Evolutionary conservation across 2,888 invertebrate species (phyloP).

Genomic region (Drosophila niveifrons): DNA sequence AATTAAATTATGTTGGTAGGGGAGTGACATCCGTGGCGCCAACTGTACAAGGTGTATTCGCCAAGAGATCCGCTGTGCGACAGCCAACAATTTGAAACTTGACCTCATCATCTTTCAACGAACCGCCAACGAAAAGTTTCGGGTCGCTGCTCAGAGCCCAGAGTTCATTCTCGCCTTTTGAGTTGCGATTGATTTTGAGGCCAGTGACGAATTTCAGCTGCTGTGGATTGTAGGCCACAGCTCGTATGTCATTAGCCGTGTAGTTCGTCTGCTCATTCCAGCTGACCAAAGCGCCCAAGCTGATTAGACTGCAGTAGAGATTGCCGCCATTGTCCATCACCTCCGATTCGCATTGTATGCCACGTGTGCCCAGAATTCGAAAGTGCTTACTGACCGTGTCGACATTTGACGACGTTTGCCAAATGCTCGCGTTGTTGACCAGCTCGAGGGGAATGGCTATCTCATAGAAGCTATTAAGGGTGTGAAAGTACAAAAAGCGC

Average conservation of each 20-base stretch:
- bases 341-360: conserved; percentile 91
- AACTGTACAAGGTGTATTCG: conserved; percentile 78
- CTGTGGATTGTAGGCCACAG: conserved; percentile 87
- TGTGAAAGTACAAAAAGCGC: conserved; percentile 88
- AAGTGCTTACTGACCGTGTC: conserved; percentile 85
- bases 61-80: conserved; percentile 77
- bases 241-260: conserved; percentile 85
- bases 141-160: conserved; percentile 87
- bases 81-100: conserved; percentile 90
- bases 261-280: conserved; percentile 90
- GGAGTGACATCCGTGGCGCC: conserved; percentile 37
- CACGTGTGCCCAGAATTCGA: conserved; percentile 86
- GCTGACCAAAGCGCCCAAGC: conserved; percentile 90
- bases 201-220: conserved; percentile 91
- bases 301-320: conserved; percentile 90
- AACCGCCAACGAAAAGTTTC: conserved; percentile 70
- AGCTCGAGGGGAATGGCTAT: conserved; percentile 87
- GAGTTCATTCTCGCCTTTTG: conserved; percentile 87
- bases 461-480: conserved; percentile 88
- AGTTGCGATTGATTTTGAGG: conserved; percentile 88
- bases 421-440: conserved; percentile 87
- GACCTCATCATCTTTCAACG: conserved; percentile 84
- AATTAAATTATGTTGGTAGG: conserved; percentile 8
- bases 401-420: conserved; percentile 83
- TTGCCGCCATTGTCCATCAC: conserved; percentile 90